Conservation (phyloP, 2,113 vertebrate genomes). For the Silurus glanis region DNA sequence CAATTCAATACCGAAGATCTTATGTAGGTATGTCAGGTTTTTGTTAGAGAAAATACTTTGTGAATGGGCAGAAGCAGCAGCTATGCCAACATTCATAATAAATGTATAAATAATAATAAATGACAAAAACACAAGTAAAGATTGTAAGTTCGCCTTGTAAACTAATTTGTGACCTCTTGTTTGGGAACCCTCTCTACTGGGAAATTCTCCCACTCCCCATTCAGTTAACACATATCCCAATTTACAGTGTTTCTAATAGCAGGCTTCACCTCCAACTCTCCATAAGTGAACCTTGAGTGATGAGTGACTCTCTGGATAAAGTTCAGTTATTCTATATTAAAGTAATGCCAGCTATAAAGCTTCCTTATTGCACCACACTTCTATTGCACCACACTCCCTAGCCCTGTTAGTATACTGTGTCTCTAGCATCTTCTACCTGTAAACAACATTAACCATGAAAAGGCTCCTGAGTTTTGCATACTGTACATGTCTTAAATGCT, state of each 20-base stretch:
- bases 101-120: no score
- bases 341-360: background rate
- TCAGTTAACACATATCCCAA: background rate
- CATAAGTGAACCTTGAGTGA: background rate
- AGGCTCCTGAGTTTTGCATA: background rate
- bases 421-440: background rate
- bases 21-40: no score
- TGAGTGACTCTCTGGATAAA: no score
- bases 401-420: background rate
- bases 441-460: background rate
- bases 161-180: background rate
- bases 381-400: background rate
- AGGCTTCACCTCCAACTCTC: background rate
- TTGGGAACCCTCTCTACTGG: no score
- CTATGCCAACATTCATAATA: no score
- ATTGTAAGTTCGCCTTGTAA: no score
- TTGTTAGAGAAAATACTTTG: no score
- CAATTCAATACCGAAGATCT: background rate
- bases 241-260: background rate
- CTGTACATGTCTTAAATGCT: background rate
- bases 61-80: no score
- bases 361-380: background rate
- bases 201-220: background rate
- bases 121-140: no score
- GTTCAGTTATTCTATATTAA: background rate